Percentiles rank a stretch among this genome's conserved stretches.
phyloP scores from a whole-genome alignment of 2,888 invertebrate species.

The Resseliella maxima region DNA sequence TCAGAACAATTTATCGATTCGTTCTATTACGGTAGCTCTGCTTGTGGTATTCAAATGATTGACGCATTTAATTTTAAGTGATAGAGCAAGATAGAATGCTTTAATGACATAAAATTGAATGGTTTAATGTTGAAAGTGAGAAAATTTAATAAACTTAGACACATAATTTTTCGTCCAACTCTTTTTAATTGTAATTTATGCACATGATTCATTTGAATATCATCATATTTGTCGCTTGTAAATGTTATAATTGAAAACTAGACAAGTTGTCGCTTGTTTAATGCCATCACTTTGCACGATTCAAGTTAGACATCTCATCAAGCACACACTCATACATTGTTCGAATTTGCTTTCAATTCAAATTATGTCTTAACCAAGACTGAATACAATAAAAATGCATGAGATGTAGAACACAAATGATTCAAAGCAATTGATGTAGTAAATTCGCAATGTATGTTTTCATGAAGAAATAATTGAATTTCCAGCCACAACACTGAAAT shows the following conservation, averaged over 20 bases:
- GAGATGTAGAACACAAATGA: neutral
- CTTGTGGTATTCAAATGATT: neutral
- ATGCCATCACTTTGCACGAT: neutral
- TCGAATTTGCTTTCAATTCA: neutral
- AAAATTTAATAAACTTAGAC: no score
- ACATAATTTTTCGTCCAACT: neutral
- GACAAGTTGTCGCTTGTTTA: neutral
- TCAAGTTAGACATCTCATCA: neutral
- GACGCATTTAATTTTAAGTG: neutral
- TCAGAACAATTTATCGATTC: neutral
- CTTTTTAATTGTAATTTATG: neutral
- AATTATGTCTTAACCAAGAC: no score
- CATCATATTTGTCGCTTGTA: constrained; percentile 17
- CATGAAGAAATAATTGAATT: constrained; percentile 15
- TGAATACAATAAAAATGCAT: no score
- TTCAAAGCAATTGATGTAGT: neutral
- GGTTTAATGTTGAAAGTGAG: neutral
- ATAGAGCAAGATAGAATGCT: neutral
- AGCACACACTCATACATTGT: neutral
- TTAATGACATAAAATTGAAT: constrained; percentile 18
- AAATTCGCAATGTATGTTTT: neutral
- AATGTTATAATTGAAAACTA: constrained; percentile 8
- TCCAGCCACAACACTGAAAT: neutral
- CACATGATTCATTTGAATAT: neutral
- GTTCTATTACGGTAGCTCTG: neutral